Evolutionary conservation across 2,888 invertebrate species (phyloP).

Genomic region (Ditylenchus weischeri): DNA sequence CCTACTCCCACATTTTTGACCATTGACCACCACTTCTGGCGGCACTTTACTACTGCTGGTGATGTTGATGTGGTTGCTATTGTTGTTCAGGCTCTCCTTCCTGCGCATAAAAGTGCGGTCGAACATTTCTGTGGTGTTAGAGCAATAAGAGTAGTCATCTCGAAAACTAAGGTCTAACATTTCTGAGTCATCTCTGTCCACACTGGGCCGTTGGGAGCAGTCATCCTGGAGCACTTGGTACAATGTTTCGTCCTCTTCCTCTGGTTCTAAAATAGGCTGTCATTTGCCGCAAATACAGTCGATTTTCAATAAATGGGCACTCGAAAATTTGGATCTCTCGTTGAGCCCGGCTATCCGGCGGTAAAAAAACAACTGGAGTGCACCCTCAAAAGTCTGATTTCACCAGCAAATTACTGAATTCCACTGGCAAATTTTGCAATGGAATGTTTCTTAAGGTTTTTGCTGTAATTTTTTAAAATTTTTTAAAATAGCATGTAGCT

Average conservation of each 20-base stretch:
- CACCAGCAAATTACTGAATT: too few species aligned
- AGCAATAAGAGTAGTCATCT: neutral
- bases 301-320: constrained; percentile 24
- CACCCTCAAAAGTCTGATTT: too few species aligned
- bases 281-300: neutral
- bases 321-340: too few species aligned
- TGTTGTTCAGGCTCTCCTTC: neutral
- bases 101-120: neutral
- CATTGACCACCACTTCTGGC: neutral
- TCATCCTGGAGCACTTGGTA: constrained; percentile 11
- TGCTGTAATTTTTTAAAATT: too few species aligned
- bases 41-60: neutral
- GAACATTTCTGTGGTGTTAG: constrained; percentile 4
- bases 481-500: too few species aligned
- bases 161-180: constrained; percentile 1
- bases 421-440: too few species aligned
- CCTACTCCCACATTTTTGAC: neutral
- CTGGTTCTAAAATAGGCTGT: constrained; percentile 33
- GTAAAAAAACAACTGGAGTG: too few species aligned
- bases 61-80: neutral
- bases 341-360: neutral
- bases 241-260: constrained; percentile 32
- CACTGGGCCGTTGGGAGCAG: constrained; percentile 12
- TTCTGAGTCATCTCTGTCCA: constrained; percentile 7
- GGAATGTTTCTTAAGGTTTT: too few species aligned